phyloP scores from a whole-genome alignment of 2,113 vertebrate species.

The Jaculus jaculus region DNA sequence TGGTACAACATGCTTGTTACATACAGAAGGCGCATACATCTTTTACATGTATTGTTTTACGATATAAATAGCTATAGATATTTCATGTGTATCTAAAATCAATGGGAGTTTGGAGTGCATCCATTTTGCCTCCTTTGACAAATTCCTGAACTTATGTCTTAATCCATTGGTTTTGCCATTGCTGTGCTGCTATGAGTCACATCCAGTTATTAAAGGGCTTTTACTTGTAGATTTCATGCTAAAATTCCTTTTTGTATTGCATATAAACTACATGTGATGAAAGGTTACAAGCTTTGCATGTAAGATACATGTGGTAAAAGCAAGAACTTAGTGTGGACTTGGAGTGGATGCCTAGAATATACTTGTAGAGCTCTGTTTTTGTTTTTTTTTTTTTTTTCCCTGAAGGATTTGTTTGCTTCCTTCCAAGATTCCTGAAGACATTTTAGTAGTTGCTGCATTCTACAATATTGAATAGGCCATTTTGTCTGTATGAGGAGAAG shows the following conservation, averaged over 20 bases:
- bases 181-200: background rate
- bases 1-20: background rate
- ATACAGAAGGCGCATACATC: background rate
- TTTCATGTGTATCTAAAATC: conserved; percentile 3
- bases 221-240: background rate
- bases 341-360: conserved; percentile 22
- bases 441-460: conserved; percentile 29
- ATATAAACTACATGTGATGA: background rate
- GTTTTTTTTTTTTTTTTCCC: too few species aligned
- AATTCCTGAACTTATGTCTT: background rate
- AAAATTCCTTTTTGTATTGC: conserved; percentile 5
- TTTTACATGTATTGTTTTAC: background rate
- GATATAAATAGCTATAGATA: background rate
- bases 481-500: conserved; percentile 60
- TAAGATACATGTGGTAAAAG: background rate
- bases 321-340: background rate
- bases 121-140: background rate
- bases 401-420: background rate
- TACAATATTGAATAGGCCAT: conserved; percentile 29
- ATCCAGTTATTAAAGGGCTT: background rate
- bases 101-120: background rate
- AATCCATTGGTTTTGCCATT: background rate
- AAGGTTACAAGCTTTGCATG: background rate
- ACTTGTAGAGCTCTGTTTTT: background rate
- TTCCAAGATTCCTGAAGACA: conserved; percentile 38